Conservation (phyloP, 2,113 vertebrate genomes). For the Sturnus vulgaris region DNA sequence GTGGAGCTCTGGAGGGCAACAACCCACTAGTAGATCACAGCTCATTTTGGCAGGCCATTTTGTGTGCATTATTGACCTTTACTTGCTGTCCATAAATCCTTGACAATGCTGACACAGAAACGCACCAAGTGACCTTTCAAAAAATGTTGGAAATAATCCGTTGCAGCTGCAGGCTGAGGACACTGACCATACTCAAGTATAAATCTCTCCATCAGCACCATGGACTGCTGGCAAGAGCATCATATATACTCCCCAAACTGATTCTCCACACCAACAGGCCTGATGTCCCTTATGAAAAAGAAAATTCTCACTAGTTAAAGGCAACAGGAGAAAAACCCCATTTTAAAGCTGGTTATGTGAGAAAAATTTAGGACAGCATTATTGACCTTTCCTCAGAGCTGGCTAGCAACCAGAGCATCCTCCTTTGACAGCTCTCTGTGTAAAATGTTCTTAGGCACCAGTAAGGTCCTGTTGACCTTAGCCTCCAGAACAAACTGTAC, state of each 20-base stretch:
- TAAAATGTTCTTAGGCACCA: background rate
- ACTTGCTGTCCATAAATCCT: conserved; percentile 61
- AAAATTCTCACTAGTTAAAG: background rate
- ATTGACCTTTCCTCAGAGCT: background rate
- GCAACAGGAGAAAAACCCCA: background rate
- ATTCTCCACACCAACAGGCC: background rate
- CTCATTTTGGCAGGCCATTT: conserved; percentile 62
- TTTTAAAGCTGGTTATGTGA: background rate
- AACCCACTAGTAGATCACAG: conserved; percentile 47
- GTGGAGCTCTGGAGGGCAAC: conserved; percentile 27
- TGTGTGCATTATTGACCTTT: conserved; percentile 66
- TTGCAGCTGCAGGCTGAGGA: conserved; percentile 59
- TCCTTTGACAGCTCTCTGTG: background rate
- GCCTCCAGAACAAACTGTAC: background rate
- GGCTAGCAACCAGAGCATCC: background rate
- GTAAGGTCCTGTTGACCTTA: background rate
- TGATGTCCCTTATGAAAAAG: background rate
- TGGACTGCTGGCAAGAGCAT: conserved; percentile 28
- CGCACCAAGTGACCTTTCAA: conserved; percentile 59
- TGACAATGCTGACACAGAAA: conserved; percentile 55
- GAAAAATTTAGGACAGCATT: background rate
- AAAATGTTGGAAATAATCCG: conserved; percentile 64
- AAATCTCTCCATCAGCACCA: conserved; percentile 62
- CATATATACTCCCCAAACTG: background rate
- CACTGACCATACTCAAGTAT: conserved; percentile 57